Base-by-base conservation (phyloP, 2,888 invertebrate species). In the Dioctria rufipes region DNA sequence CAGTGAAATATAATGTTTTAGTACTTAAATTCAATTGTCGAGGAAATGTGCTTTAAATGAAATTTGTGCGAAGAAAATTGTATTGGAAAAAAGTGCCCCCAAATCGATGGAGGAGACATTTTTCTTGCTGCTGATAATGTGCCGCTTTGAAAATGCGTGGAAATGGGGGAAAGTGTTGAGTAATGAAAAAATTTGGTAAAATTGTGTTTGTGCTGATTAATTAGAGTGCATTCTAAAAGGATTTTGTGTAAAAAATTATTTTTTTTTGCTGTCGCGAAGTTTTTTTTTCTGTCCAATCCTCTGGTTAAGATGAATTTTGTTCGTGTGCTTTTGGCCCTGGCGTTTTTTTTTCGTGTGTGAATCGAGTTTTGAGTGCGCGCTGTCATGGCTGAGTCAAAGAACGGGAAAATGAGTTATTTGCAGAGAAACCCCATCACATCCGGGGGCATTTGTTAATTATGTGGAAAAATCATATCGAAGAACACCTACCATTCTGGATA, bases 321-420 rank as follows among this genome's bases (percentile, higher is more conserved):
- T 54, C 54, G 54, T 54, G 54, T 54, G 54, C 54, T 9, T 54
- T 11, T 54, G 42, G 66, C 66, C 77, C 77, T 77, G 77, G 49
- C 51, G 61, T 43, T 9, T 75, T 25, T 25, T 25, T 25, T 25
- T 25, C 25, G 25, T 25, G 37, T 58, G 75, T 75, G 75, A 75
- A 75, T 75, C 75, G 61, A 60, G 60, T 60, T 39, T 37, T 58
- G 77, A 77, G 77, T 77, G 77, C 77, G 77, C 77, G 77, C 77
- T 77, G 77, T 77, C 63, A 77, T 77, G 63, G 63, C 77, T 63
- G 77, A 77, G 73, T 60, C 60, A 75, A 77, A 46, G 51, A 63
- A 77, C 77, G 63, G 77, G 75, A 63, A 63, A 77, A 77, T 4
- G 61, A 61, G 66, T 66, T 43, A 66, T 66, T 66, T 43, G 66